phyloP scores from a whole-genome alignment of 2,888 invertebrate species.

The Drosophila hamatofila region DNA sequence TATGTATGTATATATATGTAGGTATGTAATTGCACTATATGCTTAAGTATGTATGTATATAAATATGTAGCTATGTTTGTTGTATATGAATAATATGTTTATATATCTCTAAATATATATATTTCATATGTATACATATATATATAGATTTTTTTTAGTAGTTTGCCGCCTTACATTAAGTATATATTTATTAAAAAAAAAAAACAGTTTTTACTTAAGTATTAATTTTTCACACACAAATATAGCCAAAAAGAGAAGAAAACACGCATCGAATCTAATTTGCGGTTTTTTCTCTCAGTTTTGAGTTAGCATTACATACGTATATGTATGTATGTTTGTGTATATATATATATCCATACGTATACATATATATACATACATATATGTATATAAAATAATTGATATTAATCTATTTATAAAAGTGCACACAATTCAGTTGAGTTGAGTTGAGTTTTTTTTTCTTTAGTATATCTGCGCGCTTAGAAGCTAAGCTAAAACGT shows the following conservation, averaged over 20 bases:
- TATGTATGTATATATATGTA: slow-evolving; percentile 11
- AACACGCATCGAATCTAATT: neutral
- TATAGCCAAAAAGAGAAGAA: neutral
- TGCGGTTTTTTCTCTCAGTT: neutral
- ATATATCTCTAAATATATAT: slow-evolving; percentile 17
- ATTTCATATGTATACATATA: neutral
- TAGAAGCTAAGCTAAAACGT: slow-evolving; percentile 36
- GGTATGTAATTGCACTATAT: slow-evolving; percentile 38
- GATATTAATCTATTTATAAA: slow-evolving; percentile 36
- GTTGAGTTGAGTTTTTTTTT: slow-evolving; percentile 7
- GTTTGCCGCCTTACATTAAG: slow-evolving; percentile 21
- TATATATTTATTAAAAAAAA: slow-evolving; percentile 12
- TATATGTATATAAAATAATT: slow-evolving; percentile 12
- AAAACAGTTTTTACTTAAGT: slow-evolving; percentile 1
- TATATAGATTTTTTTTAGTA: slow-evolving; percentile 13
- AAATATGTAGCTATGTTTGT: slow-evolving; percentile 15
- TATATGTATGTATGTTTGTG: slow-evolving; percentile 2
- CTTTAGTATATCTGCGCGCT: slow-evolving; percentile 45
- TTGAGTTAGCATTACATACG: slow-evolving; percentile 1
- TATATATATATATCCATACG: neutral
- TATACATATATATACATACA: slow-evolving; percentile 16
- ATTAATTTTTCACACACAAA: slow-evolving; percentile 12
- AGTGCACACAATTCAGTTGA: slow-evolving; percentile 38
- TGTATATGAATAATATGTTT: slow-evolving; percentile 21
- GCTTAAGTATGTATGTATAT: slow-evolving; percentile 20